Base-by-base conservation (phyloP, 2,888 invertebrate genomes). In the Subacronicta megacephala region DNA sequence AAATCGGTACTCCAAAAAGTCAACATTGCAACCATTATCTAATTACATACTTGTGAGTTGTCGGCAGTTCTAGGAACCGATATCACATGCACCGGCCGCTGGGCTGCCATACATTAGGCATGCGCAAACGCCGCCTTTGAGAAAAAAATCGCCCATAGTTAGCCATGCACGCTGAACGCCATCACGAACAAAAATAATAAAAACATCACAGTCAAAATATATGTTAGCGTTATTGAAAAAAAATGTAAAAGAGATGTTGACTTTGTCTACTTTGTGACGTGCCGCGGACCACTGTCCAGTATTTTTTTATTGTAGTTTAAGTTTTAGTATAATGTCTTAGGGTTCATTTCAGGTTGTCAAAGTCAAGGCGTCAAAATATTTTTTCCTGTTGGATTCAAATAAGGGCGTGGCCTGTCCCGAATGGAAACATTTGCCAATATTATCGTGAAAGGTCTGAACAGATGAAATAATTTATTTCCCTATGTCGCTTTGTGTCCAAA, bases 341-440 rank as follows among this genome's bases (percentile, higher is more conserved):
- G 62, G 60, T 69, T 52, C 53, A 49, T 57, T 53, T 65, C 68
- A 13, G 6, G 12, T 38, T 53, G 33, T 9, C 35, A 43, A 38
- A 66, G 61, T 61, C 18, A 31, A 50, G 54, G 53, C 46, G 62
- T 65, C 37, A 62, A 55, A 42, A 44, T 57, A 72, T 83, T 83
- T 81, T 81, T 83, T 83, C 81, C 58, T 77, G 79, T 83, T 81
- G 80, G 83, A 82, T 81, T 84, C 83, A 70, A 81, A 69, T 67
- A 85, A 84, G 90, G 94, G 94, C 94, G 94, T 93, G 92, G 94
- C 87, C 78, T 84, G 88, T 89, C 84, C 87, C 90, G 88, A 93
- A 93, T 94, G 89, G 93, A 93, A 94, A 94, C 94, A 94, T 94
- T 94, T 93, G 94, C 93, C 88, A 94, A 94, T 93, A 93, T 94